Evolutionary conservation across 2,888 invertebrate species (phyloP), one percentile per base, ranked within the genome.

Genomic region (Cosmopolites sordidus): DNA sequence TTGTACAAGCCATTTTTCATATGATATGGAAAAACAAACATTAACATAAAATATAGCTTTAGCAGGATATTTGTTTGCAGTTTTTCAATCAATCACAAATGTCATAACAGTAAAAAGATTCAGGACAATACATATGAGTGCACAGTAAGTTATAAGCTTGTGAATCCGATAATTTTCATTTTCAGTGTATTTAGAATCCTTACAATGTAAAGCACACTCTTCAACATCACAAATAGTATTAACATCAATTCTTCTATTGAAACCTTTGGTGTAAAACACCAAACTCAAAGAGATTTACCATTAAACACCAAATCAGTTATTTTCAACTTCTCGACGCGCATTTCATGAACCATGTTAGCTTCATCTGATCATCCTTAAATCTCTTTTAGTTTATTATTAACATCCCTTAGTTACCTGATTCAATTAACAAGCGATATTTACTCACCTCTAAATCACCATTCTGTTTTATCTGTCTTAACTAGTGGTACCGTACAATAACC

Each of bases 41-140:
- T 95, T 95, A 62, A 95, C 89, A 69, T 92, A 96, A 74, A 96
- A 95, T 56, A 96, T 88, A 43, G 91, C 90, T n/a, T 92, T 77
- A 0, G 93, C 90, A 1, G 93, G 92, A 73, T 95, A 95, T 66
- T 89, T 89, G 73, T 88, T 92, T 1, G 92, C 87, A 62, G 88
- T 89, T 64, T 88, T 84, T 95, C 96, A 96, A 73, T 94, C 94
- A 50, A 96, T 89, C 42, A 92, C 76, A 72, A 94, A 95, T 0
- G 95, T 95, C 48, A 87, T 87, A 52, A 94, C 83, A 0, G 93
- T 89, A 63, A 95, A 87, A 3, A 90, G 73, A 70, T 91, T 92
- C 16, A 86, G 81, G 0, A 84, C 71, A 11, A 90, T 79, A 67
- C 91, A 91, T 15, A 87, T 72, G 1, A 84, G 80, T 4, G 89